phyloP scores from a whole-genome alignment of 2,797 vertebrate species.

The Gorsachius magnificus region DNA sequence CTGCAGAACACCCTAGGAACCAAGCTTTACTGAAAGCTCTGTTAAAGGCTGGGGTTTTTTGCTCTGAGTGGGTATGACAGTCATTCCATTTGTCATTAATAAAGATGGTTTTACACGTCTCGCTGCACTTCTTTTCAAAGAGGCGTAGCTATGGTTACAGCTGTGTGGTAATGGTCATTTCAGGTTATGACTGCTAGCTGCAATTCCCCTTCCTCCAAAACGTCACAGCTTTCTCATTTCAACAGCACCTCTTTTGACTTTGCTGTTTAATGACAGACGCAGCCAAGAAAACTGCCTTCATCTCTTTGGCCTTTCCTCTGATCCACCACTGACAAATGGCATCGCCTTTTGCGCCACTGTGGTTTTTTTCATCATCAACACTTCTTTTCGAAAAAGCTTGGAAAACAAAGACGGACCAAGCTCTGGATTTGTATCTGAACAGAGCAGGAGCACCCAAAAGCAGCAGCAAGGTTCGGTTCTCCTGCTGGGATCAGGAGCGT shows the following conservation, averaged over 20 bases:
- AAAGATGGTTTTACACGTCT: neutral
- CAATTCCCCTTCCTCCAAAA: neutral
- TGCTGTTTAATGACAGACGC: neutral
- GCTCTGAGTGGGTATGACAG: neutral
- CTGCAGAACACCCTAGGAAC: neutral
- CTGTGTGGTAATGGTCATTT: neutral
- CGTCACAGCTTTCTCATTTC: neutral
- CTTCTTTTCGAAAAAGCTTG: neutral
- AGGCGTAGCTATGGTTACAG: neutral
- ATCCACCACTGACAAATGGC: neutral
- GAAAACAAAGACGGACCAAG: neutral
- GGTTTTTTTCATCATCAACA: neutral
- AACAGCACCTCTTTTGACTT: neutral
- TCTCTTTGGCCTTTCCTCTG: neutral
- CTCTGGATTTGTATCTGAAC: neutral
- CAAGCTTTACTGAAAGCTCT: neutral
- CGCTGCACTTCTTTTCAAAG: neutral
- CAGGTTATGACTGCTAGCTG: neutral
- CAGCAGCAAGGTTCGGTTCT: neutral
- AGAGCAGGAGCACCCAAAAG: neutral
- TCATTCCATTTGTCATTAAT: neutral
- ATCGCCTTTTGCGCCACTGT: accelerated
- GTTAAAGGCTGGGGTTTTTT: neutral
- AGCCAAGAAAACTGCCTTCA: neutral
- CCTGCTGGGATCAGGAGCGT: neutral